Evolutionary conservation across 2,113 vertebrate species (phyloP), one percentile per base, ranked within the genome.

Genomic region (Piliocolobus tephrosceles): DNA sequence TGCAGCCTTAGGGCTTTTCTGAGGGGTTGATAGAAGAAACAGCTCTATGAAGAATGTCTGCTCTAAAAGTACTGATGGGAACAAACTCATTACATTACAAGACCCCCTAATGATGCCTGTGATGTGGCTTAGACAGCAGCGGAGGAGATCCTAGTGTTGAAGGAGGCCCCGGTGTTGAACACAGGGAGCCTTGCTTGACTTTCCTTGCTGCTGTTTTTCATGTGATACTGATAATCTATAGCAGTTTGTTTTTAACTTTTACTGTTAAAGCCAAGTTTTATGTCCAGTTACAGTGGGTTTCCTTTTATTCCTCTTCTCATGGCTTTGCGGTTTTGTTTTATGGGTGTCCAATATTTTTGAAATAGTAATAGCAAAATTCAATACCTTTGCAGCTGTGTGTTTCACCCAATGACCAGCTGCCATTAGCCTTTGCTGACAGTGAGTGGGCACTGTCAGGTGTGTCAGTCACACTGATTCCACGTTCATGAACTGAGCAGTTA

Each of bases 281-380:
- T 30, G 55, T 11, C 92, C 43, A 68, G 0, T 66, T 38, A 92
- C 20, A 85, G 32, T 30, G 43, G 61, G 16, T 79, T 73, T 88
- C 72, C 58, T 88, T 75, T 81, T 81, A 43, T 73, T 70, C 27
- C 68, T 73, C 8, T 72, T 57, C 45, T 70, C 66, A 22, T 78
- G 85, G 22, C 66, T 35, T 23, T 75, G 52, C 10, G 50, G 40
- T 32, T 84, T 88, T 95, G 72, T 76, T 45, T 87, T 70, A 45
- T 47, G 38, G 72, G 35, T 85, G 6, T 68, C 40, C 27, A 13
- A 78, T 72, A 47, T 91, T 30, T 88, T 85, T 83, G 23, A 64
- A 82, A 94, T 64, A 64, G 61, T 32, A 30, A 50, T 16, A 75
- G n/a, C 57, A 35, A 35, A 79, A 52, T 80, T 23, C 20, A 79